phyloP scores from a whole-genome alignment of 2,113 vertebrate genomes.

The Balaenoptera acutorostrata region DNA sequence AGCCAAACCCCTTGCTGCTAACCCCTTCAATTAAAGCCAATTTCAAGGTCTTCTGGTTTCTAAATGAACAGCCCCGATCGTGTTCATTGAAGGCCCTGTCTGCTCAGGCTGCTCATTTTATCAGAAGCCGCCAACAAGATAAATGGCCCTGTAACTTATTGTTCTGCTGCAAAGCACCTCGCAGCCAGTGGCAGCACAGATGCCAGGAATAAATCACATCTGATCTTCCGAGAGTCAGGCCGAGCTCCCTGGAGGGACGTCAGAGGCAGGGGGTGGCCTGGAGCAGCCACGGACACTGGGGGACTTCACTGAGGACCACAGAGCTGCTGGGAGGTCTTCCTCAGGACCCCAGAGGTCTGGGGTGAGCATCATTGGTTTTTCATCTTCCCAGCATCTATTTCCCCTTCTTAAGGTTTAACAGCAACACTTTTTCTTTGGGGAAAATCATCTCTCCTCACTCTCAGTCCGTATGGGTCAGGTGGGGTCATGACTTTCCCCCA shows the following conservation, averaged over 20 bases:
- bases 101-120: background rate
- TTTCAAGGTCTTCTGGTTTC: slow-evolving; percentile 43
- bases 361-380: accelerated
- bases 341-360: background rate
- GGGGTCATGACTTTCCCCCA: background rate
- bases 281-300: background rate
- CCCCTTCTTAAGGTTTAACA: background rate
- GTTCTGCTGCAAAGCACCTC: background rate
- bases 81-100: background rate
- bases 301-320: background rate
- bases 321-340: background rate
- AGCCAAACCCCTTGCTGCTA: background rate
- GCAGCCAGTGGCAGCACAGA: background rate
- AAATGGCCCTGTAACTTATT: background rate
- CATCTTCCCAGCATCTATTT: background rate
- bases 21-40: slow-evolving; percentile 34
- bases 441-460: background rate
- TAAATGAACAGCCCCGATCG: background rate
- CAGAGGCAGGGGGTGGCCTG: background rate
- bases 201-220: slow-evolving; percentile 41
- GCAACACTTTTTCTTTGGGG: background rate
- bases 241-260: accelerated
- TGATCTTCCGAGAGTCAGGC: background rate
- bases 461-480: accelerated
- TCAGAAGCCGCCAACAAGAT: slow-evolving; percentile 52